A percentile compares a stretch with the other conserved stretches of the same genome.
Evolutionary conservation across 2,888 invertebrate genomes (phyloP).

Genomic region (Coleophora deauratella): DNA sequence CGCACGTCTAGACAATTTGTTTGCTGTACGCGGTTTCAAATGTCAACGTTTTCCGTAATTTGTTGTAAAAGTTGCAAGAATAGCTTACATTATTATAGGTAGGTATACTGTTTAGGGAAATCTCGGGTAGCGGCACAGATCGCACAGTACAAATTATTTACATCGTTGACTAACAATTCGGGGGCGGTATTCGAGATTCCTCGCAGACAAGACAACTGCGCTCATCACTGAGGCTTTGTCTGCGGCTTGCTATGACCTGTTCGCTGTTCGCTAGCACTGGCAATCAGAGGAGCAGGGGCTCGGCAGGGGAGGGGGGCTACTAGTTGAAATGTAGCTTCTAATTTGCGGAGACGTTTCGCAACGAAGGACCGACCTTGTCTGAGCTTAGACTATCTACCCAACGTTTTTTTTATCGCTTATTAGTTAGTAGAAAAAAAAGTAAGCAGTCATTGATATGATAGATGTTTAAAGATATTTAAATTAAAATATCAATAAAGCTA

Average conservation of each 20-base stretch:
- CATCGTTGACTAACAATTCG: slow-evolving; percentile 42
- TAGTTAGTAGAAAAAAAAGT: no score
- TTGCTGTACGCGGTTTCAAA: slow-evolving; percentile 2
- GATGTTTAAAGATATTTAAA: no score
- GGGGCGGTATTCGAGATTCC: slow-evolving; percentile 43
- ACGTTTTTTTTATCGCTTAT: not conserved
- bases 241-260: slow-evolving; percentile 32
- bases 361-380: slow-evolving; percentile 45
- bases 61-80: no score
- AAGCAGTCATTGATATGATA: no score
- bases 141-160: slow-evolving; percentile 41
- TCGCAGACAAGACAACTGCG: slow-evolving; percentile 37
- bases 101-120: slow-evolving; percentile 5
- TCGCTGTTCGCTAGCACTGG: slow-evolving; percentile 32
- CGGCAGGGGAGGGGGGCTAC: slow-evolving; percentile 26
- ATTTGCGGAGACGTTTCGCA: slow-evolving; percentile 44
- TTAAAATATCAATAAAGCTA: no score
- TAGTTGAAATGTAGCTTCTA: slow-evolving; percentile 54
- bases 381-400: slow-evolving; percentile 19
- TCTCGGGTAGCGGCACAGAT: slow-evolving; percentile 20
- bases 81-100: no score
- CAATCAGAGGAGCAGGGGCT: slow-evolving; percentile 52
- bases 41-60: no score
- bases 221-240: slow-evolving; percentile 54
- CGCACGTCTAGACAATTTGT: slow-evolving; percentile 11